phyloP scores from a whole-genome alignment of 2,113 vertebrate species.

The Okapia johnstoni region DNA sequence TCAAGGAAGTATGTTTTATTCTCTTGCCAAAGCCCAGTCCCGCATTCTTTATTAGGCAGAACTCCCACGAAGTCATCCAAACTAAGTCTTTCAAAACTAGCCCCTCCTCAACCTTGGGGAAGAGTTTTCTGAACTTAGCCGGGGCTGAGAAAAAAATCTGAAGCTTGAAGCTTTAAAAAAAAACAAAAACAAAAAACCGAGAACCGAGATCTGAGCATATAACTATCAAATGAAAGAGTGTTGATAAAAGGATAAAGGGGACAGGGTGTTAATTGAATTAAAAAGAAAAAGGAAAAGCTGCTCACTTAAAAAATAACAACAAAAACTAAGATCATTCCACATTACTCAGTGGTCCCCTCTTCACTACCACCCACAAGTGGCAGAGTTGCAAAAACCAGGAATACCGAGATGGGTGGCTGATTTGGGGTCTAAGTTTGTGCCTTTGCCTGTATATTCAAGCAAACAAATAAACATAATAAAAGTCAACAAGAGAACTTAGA shows the following conservation, averaged over 20 bases:
- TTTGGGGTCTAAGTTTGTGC: conserved; percentile 17
- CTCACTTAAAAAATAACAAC: not conserved
- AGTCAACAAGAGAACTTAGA: not conserved
- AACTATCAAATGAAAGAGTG: conserved; percentile 12
- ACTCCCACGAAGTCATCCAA: conserved; percentile 54
- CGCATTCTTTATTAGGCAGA: conserved; percentile 50
- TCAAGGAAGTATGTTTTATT: conserved; percentile 51
- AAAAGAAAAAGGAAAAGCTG: not conserved
- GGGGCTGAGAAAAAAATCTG: not conserved
- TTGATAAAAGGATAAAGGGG: not conserved
- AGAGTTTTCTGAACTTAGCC: conserved; percentile 29
- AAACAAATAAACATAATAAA: conserved; percentile 14
- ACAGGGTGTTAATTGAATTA: not conserved
- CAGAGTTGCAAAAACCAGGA: conserved; percentile 58
- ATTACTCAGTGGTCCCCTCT: conserved; percentile 69
- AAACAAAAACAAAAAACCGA: not conserved
- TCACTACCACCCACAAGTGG: conserved; percentile 54
- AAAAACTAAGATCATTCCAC: not conserved
- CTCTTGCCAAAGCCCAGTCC: conserved; percentile 53
- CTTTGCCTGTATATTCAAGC: not conserved
- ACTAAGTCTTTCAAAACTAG: conserved; percentile 17
- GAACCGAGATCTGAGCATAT: not conserved
- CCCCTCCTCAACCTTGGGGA: not conserved
- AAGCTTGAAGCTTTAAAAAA: not conserved
- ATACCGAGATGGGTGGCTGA: not conserved